A percentile compares a stretch with the other conserved stretches of the same genome.
Evolutionary conservation across 2,113 vertebrate genomes (phyloP).

Genomic region (Oncorhynchus kisutch): DNA sequence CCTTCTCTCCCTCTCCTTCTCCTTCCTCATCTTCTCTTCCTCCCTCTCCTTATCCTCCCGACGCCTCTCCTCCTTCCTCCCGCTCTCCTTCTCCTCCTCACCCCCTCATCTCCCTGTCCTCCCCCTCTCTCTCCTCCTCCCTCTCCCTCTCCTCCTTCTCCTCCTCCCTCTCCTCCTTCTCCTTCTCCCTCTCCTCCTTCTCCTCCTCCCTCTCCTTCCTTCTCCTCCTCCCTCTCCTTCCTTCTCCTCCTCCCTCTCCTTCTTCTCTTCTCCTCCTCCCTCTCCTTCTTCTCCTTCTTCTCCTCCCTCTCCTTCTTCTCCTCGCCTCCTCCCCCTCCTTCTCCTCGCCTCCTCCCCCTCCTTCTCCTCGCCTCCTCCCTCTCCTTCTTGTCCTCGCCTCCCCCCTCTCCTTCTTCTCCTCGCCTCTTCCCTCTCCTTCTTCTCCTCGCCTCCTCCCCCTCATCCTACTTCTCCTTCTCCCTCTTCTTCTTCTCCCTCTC

Average conservation of each 20-base stretch:
- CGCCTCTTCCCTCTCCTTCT: constrained; percentile 14
- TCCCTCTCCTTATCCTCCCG: too few species aligned
- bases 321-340: neutral
- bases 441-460: too few species aligned
- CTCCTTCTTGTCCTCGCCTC: constrained; percentile 47
- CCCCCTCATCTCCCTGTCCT: too few species aligned
- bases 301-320: neutral
- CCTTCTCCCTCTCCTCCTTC: too few species aligned
- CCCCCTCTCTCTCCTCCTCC: neutral
- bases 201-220: too few species aligned
- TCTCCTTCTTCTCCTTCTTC: neutral
- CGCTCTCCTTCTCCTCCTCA: neutral
- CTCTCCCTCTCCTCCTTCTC: too few species aligned
- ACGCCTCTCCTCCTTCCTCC: neutral
- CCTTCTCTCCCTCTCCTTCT: neutral
- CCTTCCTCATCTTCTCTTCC: too few species aligned
- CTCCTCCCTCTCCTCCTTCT: too few species aligned
- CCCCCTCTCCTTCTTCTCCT: constrained; percentile 17
- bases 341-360: neutral
- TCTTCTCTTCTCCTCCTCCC: neutral
- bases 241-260: constrained; percentile 26
- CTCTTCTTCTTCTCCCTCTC: too few species aligned
- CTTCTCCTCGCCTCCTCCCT: neutral
- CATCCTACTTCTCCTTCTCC: too few species aligned
- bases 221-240: neutral